Conservation (phyloP, 92 coral and sea anemone genomes). For the Epizoanthus scotinus region DNA sequence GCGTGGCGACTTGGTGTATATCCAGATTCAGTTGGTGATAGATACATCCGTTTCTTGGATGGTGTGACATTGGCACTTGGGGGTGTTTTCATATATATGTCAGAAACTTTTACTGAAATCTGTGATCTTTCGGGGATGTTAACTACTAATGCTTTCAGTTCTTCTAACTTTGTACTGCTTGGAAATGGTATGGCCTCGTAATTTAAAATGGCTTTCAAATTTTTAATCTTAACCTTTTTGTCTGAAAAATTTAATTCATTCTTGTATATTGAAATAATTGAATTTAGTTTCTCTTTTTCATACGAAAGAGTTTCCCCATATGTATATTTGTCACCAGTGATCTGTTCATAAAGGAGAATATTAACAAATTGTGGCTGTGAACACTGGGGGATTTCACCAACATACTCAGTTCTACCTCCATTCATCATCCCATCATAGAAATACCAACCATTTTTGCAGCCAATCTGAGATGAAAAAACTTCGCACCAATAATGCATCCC, state of each 20-base stretch:
- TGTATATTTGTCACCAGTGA: background rate
- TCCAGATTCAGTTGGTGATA: background rate
- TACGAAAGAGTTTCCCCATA: conserved; percentile 36
- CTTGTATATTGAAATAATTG: conserved; percentile 21
- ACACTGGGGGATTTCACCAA: conserved; percentile 30
- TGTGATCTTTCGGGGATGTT: conserved; percentile 13
- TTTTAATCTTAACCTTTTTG: conserved; percentile 25
- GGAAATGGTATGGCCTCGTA: conserved; percentile 24
- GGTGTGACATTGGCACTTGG: background rate
- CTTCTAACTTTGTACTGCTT: conserved; percentile 20
- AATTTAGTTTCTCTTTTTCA: conserved; percentile 20
- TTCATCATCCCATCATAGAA: conserved; percentile 39
- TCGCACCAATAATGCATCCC: conserved; percentile 42
- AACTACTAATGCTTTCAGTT: conserved; percentile 22
- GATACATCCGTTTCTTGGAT: background rate
- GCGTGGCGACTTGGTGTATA: conserved; percentile 36
- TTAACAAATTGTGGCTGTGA: conserved; percentile 13
- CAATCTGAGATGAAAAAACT: conserved; percentile 26
- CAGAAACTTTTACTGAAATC: background rate
- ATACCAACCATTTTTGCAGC: conserved; percentile 36
- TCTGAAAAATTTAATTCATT: conserved; percentile 15
- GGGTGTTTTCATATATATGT: conserved; percentile 1
- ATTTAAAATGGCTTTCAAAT: conserved; percentile 38
- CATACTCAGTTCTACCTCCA: conserved; percentile 33
- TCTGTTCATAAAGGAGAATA: conserved; percentile 30